Conservation (phyloP, 2,113 vertebrate genomes). For the Phyllostomus hastatus region DNA sequence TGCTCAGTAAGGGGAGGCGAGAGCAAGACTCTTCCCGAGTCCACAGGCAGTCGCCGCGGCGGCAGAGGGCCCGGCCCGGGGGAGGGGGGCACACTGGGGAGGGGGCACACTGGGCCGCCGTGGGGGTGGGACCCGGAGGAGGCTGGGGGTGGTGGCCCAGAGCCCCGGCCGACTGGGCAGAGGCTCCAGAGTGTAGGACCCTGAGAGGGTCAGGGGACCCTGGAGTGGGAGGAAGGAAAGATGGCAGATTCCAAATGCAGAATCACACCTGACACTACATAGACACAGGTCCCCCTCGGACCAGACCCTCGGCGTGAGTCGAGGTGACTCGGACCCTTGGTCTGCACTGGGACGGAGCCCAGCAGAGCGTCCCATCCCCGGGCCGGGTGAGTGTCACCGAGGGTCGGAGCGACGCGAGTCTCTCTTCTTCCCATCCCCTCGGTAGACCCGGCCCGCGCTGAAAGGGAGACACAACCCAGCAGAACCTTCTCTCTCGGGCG, state of each 20-base stretch:
- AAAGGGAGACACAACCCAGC: neutral
- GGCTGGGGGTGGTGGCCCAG: neutral
- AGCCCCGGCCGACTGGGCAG: neutral
- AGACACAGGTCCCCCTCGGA: neutral
- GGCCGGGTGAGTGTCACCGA: neutral
- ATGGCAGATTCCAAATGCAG: neutral
- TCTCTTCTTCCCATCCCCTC: neutral
- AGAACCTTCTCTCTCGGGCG: neutral
- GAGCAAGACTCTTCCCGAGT: neutral
- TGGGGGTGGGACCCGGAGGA: neutral
- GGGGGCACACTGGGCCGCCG: neutral
- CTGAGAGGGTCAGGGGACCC: neutral
- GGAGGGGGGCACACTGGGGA: neutral
- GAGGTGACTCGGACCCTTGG: neutral
- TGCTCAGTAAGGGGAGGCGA: conserved; percentile 50
- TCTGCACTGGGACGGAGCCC: too few species aligned
- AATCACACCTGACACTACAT: neutral
- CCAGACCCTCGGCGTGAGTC: neutral
- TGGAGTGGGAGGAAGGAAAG: neutral
- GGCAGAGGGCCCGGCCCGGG: neutral
- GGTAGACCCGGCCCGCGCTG: neutral
- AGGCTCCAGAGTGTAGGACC: neutral
- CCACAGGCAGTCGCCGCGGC: neutral
- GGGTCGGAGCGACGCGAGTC: neutral
- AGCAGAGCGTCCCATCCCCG: too few species aligned